Conservation (phyloP, 1,140 invertebrate species). For the Sinonovacula constricta region DNA sequence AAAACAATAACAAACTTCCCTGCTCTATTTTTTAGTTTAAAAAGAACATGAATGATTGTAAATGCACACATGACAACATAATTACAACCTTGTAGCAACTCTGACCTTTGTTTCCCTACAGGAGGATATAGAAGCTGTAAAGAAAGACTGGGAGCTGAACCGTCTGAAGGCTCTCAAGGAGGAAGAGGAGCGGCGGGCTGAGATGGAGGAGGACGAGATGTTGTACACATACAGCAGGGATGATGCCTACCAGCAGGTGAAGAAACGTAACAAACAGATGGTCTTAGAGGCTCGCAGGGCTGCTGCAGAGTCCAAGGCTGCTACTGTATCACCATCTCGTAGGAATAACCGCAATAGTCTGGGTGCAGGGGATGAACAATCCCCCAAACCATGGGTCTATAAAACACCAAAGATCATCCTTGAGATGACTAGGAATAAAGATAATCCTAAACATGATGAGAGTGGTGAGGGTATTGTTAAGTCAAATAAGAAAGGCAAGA, state of each 20-base stretch:
- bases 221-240: slow-evolving; percentile 77
- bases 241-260: slow-evolving; percentile 74
- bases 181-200: slow-evolving; percentile 79
- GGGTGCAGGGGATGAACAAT: slow-evolving; percentile 18
- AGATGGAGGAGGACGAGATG: slow-evolving; percentile 86
- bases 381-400: slow-evolving; percentile 40
- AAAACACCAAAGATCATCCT: slow-evolving; percentile 43
- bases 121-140: slow-evolving; percentile 84
- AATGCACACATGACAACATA: too few relatives aligned
- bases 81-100: too few relatives aligned
- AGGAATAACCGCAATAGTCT: slow-evolving; percentile 17
- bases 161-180: slow-evolving; percentile 84
- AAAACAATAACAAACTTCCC: too few relatives aligned
- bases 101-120: slow-evolving; percentile 56
- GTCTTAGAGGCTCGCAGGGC: slow-evolving; percentile 48
- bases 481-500: not conserved
- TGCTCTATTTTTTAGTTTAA: too few relatives aligned
- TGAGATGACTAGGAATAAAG: slow-evolving; percentile 39
- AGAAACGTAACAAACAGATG: slow-evolving; percentile 61
- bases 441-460: slow-evolving; percentile 25
- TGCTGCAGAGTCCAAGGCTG: slow-evolving; percentile 41
- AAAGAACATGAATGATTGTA: too few relatives aligned
- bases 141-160: slow-evolving; percentile 95
- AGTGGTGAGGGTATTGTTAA: slow-evolving; percentile 3
- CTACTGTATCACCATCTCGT: slow-evolving; percentile 18